Evolutionary conservation across 2,797 vertebrate genomes (phyloP).

Genomic region (Tragelaphus oryx): DNA sequence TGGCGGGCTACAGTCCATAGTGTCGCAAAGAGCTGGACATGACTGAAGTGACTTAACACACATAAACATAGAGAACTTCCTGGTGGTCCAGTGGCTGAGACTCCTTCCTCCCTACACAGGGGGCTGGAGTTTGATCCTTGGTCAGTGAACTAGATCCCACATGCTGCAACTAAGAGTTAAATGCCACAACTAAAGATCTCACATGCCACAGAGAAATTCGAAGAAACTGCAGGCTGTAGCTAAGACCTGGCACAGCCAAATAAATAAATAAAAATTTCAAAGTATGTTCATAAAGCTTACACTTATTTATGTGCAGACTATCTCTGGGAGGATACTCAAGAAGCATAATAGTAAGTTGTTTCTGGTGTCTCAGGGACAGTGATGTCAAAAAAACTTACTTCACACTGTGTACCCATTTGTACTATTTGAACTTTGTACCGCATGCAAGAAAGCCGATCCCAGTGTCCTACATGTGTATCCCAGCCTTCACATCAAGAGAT

Average conservation of each 20-base stretch:
- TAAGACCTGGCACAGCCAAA: background rate
- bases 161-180: background rate
- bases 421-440: background rate
- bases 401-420: background rate
- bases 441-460: background rate
- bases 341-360: background rate
- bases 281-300: background rate
- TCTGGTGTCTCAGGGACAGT: background rate
- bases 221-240: background rate
- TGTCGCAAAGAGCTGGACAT: background rate
- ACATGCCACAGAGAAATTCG: background rate
- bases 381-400: background rate
- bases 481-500: background rate
- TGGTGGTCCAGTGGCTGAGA: background rate
- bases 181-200: background rate
- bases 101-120: background rate
- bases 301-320: background rate
- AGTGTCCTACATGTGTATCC: fast-evolving
- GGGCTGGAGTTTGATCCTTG: background rate
- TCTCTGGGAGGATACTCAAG: background rate
- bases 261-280: background rate
- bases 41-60: background rate
- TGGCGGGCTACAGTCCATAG: background rate
- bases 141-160: background rate
- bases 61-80: background rate